Conservation (phyloP, 2,888 invertebrate species). For the Selenia dentaria region DNA sequence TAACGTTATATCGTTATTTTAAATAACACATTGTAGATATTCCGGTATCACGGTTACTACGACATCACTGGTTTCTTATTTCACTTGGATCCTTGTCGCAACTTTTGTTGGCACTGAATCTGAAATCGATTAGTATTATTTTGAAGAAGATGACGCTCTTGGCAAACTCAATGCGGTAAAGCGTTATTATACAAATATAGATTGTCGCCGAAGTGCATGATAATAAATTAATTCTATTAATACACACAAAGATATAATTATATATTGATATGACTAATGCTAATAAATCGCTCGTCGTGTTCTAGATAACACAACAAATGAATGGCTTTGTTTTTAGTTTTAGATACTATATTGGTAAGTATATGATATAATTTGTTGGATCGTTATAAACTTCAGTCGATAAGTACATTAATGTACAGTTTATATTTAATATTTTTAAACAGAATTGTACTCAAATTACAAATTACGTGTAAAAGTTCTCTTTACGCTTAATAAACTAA, state of each 20-base stretch:
- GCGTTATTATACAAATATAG: constrained; percentile 28
- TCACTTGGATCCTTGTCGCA: constrained; percentile 1
- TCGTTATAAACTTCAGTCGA: background rate
- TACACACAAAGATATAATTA: background rate
- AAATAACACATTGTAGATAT: background rate
- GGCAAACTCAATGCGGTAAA: constrained; percentile 30
- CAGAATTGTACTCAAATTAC: too few relatives aligned
- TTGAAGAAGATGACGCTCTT: constrained; percentile 40
- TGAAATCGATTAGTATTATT: constrained; percentile 27
- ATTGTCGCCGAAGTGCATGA: constrained; percentile 34
- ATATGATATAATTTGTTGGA: constrained; percentile 3
- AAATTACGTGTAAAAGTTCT: too few relatives aligned
- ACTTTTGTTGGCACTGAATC: constrained; percentile 24
- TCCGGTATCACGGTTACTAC: constrained; percentile 15
- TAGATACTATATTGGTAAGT: constrained; percentile 1
- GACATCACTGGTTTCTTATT: constrained; percentile 15
- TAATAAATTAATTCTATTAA: constrained; percentile 9
- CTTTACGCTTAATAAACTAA: too few relatives aligned
- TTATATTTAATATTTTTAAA: too few relatives aligned
- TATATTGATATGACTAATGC: constrained; percentile 8
- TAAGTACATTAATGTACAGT: too few relatives aligned
- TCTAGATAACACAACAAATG: constrained; percentile 7
- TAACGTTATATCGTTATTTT: constrained; percentile 4
- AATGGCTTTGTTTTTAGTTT: constrained; percentile 8
- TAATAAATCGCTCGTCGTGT: constrained; percentile 10